Percentiles rank a stretch among this genome's conserved stretches.
Evolutionary conservation across 1,140 invertebrate genomes (phyloP).

Genomic region (Kradibia gibbosae): DNA sequence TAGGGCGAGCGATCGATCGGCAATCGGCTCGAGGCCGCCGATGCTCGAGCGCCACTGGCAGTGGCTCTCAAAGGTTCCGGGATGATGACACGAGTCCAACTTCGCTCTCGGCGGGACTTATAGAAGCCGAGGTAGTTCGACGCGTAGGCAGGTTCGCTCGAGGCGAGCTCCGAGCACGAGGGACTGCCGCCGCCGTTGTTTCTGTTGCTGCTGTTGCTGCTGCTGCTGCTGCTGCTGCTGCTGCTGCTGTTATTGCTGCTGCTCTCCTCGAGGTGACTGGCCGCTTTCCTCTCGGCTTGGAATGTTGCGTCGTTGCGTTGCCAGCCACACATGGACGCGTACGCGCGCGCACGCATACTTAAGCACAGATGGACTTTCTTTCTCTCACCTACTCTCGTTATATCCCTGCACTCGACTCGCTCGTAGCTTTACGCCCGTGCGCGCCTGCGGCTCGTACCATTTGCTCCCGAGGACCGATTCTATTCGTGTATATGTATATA

Average conservation of each 20-base stretch:
- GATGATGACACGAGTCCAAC: neutral
- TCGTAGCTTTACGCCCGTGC: neutral
- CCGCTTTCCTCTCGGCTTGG: constrained; percentile 49
- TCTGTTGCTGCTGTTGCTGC: neutral
- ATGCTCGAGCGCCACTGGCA: constrained; percentile 34
- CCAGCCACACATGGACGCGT: neutral
- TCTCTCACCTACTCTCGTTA: neutral
- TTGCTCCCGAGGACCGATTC: neutral
- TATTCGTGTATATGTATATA: no score
- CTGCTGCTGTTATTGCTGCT: neutral
- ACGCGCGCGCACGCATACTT: no score
- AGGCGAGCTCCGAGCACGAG: neutral
- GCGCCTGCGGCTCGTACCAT: neutral
- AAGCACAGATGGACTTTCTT: no score
- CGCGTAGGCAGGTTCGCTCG: constrained; percentile 13
- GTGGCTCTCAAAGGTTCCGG: constrained; percentile 27
- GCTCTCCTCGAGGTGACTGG: constrained; percentile 46
- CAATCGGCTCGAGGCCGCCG: neutral
- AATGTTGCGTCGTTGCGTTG: constrained; percentile 52
- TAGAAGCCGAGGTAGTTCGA: constrained; percentile 12
- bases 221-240: neutral
- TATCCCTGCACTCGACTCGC: neutral
- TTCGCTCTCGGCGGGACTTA: neutral
- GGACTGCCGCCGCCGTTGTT: neutral
- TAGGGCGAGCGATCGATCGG: neutral